These are phyloP conservation scores for Melanotaenia pygmaea DNA, from an alignment of 2,797 vertebrate species.

Conservation along the genomic window DNA sequence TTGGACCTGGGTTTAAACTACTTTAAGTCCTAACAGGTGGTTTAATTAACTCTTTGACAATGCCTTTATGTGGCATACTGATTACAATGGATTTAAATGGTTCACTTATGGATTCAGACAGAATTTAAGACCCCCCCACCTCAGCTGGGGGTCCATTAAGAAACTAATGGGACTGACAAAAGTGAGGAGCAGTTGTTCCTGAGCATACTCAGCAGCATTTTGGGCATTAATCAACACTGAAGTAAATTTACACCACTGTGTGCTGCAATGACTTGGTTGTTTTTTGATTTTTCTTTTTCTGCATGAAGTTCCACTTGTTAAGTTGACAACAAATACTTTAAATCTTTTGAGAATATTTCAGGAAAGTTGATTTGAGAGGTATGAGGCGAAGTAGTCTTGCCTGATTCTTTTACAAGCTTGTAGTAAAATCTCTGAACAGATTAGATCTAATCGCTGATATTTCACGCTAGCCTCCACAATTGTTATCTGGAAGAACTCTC, in stretches of 20 bases:
- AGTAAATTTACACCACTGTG: neutral
- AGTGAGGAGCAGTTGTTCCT: neutral
- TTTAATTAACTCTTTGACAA: neutral
- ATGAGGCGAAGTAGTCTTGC: slow-evolving; percentile 18
- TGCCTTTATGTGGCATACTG: neutral
- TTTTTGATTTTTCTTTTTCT: neutral
- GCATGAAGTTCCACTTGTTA: neutral
- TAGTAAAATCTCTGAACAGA: slow-evolving; percentile 21
- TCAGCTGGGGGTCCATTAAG: too few species aligned
- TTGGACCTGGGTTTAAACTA: neutral
- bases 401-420: slow-evolving; percentile 33
- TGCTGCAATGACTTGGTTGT: neutral
- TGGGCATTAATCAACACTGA: neutral
- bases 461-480: slow-evolving; percentile 3
- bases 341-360: slow-evolving; percentile 12
- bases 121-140: too few species aligned
- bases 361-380: slow-evolving; percentile 18
- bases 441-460: slow-evolving; percentile 10
- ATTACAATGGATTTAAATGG: neutral
- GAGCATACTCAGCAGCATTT: neutral
- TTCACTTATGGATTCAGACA: neutral
- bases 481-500: slow-evolving; percentile 8
- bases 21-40: neutral
- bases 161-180: neutral
- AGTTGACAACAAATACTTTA: neutral